Evolutionary conservation across 2,113 vertebrate genomes (phyloP).

Genomic region (Australoheros scitulus): DNA sequence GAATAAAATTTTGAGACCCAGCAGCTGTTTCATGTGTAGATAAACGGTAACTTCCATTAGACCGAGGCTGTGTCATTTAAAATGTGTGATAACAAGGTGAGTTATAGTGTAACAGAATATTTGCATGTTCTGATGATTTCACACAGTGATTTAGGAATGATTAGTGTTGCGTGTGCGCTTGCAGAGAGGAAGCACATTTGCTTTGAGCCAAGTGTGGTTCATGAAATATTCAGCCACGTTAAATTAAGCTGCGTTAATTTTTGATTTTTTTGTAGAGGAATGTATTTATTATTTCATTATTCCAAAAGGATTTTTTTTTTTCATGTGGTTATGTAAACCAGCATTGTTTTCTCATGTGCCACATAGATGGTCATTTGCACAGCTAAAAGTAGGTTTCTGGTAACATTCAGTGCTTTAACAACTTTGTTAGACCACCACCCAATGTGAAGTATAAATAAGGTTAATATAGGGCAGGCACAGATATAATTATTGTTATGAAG

Average conservation of each 20-base stretch:
- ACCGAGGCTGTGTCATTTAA: background rate
- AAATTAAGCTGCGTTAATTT: background rate
- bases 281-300: slow-evolving; percentile 1
- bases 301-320: background rate
- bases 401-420: background rate
- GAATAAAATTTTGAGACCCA: background rate
- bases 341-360: too few relatives aligned
- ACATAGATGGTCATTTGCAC: background rate
- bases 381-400: background rate
- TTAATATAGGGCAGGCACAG: too few relatives aligned
- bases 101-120: background rate
- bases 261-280: background rate
- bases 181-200: background rate
- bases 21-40: background rate
- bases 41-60: background rate
- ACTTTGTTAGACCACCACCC: background rate
- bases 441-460: background rate
- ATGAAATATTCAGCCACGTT: slow-evolving; percentile 25
- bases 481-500: background rate
- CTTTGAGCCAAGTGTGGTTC: background rate
- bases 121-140: background rate
- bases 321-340: background rate
- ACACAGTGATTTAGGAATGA: background rate
- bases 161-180: background rate
- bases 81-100: background rate